These are phyloP conservation scores for Phengaris arion DNA, from an alignment of 2,888 invertebrate genomes.

Conservation along the genomic window DNA sequence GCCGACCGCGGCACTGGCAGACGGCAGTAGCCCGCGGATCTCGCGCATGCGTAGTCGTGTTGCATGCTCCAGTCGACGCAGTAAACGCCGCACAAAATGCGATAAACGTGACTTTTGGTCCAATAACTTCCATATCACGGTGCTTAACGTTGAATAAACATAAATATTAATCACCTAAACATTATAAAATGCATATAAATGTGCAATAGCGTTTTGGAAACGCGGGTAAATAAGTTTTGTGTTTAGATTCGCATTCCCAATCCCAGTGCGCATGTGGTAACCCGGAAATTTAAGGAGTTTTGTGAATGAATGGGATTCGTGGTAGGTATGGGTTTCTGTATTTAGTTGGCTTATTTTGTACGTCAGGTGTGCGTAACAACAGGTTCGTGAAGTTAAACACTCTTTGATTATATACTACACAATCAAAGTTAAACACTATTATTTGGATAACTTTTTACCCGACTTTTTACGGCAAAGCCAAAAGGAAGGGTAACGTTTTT, in stretches of 20 bases:
- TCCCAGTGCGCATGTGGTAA: neutral
- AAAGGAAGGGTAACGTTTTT: too few relatives aligned
- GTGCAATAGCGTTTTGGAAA: neutral
- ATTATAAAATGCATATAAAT: neutral
- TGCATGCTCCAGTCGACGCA: neutral
- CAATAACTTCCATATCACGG: neutral
- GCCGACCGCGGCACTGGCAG: neutral
- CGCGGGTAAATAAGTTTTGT: neutral
- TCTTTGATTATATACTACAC: too few relatives aligned
- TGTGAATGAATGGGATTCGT: neutral
- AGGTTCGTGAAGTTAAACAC: neutral
- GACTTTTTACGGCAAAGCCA: too few relatives aligned
- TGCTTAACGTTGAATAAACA: neutral
- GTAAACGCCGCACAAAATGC: neutral
- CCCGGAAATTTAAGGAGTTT: neutral
- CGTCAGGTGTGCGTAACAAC: constrained; percentile 13
- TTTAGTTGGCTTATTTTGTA: neutral
- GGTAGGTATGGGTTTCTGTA: neutral
- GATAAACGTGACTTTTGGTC: neutral
- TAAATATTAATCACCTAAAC: neutral
- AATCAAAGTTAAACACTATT: too few relatives aligned
- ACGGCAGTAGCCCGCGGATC: neutral
- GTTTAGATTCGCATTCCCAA: neutral
- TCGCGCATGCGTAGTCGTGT: neutral
- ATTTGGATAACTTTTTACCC: too few relatives aligned